Base-by-base conservation (phyloP, 1,140 invertebrate genomes). In the Pseudomyrmex gracilis region DNA sequence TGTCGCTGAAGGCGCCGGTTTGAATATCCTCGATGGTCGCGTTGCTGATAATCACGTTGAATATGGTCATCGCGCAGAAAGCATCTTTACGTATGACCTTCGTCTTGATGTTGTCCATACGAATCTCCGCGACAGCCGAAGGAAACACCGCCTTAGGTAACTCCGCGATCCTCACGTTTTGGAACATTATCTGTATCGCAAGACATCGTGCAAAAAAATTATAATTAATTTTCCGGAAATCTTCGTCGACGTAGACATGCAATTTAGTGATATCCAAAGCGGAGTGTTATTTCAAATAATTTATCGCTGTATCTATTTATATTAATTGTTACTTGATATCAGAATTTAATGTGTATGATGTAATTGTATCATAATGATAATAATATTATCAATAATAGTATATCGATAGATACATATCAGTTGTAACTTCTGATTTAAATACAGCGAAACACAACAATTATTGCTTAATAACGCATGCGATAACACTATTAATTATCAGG, bases 31-130 rank as follows among this genome's bases (percentile, higher is more conserved):
- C 88, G 55, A 97, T 95, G 1, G 95, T 95, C 22, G 95, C 95
- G 89, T 97, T 96, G 61, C 95, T 94, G 15, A 97, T 95, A 74
- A 93, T 93, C 2, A 97, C 95, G 60, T 94, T 94, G 82, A 95
- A 95, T 68, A 97, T 96, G 45, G 95, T 95, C 80, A 96, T 95
- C 0, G 96, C 95, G 55, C 95, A 95, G 89, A 97, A 97, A 1
- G 97, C 96, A 8, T 96, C 94, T 49, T 94, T 92, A 2, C 94
- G 93, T 17, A 97, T 95, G 2, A 92, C 93, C 24, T 93, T 91
- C 2, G 96, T 95, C 83, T 93, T 92, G 15, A 96, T 94, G 74
- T 95, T 93, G 51, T 95, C 93, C 91, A 97, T 95, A 13, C 92
- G 93, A 55, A 97, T 94, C 64, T 95, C 95, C 0, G 95, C 95